Conservation (phyloP, 2,797 vertebrate species). For the Aphelocoma californica region DNA sequence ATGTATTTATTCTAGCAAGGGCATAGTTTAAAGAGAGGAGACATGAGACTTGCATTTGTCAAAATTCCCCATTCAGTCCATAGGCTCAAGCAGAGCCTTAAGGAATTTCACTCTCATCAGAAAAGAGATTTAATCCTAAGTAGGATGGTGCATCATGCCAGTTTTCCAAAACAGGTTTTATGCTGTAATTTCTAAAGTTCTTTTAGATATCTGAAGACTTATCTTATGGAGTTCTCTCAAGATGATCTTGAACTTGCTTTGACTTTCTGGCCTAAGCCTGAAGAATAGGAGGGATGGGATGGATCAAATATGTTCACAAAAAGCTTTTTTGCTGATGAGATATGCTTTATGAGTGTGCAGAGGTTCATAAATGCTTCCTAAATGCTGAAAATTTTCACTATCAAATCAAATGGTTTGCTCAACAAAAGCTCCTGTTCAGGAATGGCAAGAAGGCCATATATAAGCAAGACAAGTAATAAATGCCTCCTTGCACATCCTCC, state of each 20-base stretch:
- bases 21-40: neutral
- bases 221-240: neutral
- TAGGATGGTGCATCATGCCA: neutral
- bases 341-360: neutral
- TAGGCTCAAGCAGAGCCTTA: neutral
- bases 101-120: neutral
- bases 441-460: neutral
- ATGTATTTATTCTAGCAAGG: neutral
- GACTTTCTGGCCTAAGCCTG: neutral
- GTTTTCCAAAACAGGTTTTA: neutral
- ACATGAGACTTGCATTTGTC: neutral
- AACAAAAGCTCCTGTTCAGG: neutral
- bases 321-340: neutral
- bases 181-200: neutral
- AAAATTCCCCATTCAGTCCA: neutral
- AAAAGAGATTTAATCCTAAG: neutral
- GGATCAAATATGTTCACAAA: neutral
- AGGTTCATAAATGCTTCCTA: neutral
- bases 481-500: neutral
- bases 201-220: neutral
- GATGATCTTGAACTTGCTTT: neutral
- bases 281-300: neutral
- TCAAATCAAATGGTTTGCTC: neutral
- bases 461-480: neutral
- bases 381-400: neutral